Percentiles rank a stretch among this genome's conserved stretches.
phyloP scores from a whole-genome alignment of 2,797 vertebrate genomes.

The Myotis findleyi region DNA sequence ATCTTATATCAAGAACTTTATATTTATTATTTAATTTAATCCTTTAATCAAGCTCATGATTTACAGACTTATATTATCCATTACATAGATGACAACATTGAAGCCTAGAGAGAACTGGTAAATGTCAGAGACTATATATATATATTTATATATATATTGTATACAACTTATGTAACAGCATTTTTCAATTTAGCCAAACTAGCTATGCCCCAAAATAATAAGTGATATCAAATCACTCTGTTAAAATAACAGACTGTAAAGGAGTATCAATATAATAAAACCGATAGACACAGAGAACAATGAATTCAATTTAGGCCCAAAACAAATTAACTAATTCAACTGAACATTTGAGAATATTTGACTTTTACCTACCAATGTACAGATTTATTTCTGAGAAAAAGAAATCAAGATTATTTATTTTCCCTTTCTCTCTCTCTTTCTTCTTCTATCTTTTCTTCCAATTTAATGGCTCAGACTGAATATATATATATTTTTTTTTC shows the following conservation, averaged over 20 bases:
- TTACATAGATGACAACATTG: neutral
- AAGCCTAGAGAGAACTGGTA: neutral
- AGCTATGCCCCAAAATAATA: neutral
- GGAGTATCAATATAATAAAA: conserved; percentile 8
- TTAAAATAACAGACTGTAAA: neutral
- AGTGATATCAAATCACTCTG: neutral
- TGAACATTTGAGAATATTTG: neutral
- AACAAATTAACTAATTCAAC: neutral
- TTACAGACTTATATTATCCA: neutral
- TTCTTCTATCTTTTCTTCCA: neutral
- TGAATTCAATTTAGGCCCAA: conserved; percentile 45
- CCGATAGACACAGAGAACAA: neutral
- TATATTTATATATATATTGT: no score
- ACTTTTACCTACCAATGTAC: neutral
- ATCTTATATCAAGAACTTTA: neutral
- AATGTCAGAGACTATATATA: neutral
- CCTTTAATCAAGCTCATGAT: neutral
- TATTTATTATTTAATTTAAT: neutral
- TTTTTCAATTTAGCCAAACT: neutral
- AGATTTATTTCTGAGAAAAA: neutral
- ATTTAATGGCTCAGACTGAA: neutral
- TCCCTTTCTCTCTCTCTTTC: no score
- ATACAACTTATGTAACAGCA: neutral
- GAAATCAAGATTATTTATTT: neutral
- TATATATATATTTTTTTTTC: neutral